Evolutionary conservation across 2,888 invertebrate species (phyloP), one percentile per base, ranked within the genome.

Genomic region (Fragum fragum): DNA sequence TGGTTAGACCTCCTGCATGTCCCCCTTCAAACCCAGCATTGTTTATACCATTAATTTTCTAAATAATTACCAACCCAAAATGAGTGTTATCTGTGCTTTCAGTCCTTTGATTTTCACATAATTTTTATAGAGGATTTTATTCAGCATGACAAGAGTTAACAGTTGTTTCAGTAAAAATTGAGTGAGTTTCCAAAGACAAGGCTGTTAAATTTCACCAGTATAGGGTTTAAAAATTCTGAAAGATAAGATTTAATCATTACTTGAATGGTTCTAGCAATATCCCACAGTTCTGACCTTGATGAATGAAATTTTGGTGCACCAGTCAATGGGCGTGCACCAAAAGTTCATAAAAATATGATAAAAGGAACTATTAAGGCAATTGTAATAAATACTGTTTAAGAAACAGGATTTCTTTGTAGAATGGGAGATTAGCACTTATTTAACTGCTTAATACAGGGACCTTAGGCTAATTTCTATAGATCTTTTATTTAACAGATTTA

Each of bases 341-440:
- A 32, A 32, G 26, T 32, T 23, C 29, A 61, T 18, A 32, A 18
- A 28, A 32, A 29, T 57, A 57, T 61, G 61, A 61, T 28, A 32
- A 32, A 32, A 61, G n/a, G 61, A 61, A 6, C 21, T 57, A 23
- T 18, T 57, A 23, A 23, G 14, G 57, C 23, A 26, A 57, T 23
- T 57, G 47, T 47, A 47, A 47, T 47, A 47, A 47, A 47, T 47
- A 47, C 47, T 47, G 57, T 57, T 57, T 57, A 57, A 57, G 57
- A 57, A 57, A 21, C 57, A 18, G 23, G 26, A 6, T 57, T 23
- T 26, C 21, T 57, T 57, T 57, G 57, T 57, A 57, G 11, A 61
- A 61, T 61, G 14, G 61, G 61, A 61, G 61, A 61, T 61, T 61
- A 61, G 61, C 61, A 61, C 61, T 61, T 28, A 61, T 61, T 61